phyloP scores from a whole-genome alignment of 2,888 invertebrate genomes.

The Strigamia crassipes region DNA sequence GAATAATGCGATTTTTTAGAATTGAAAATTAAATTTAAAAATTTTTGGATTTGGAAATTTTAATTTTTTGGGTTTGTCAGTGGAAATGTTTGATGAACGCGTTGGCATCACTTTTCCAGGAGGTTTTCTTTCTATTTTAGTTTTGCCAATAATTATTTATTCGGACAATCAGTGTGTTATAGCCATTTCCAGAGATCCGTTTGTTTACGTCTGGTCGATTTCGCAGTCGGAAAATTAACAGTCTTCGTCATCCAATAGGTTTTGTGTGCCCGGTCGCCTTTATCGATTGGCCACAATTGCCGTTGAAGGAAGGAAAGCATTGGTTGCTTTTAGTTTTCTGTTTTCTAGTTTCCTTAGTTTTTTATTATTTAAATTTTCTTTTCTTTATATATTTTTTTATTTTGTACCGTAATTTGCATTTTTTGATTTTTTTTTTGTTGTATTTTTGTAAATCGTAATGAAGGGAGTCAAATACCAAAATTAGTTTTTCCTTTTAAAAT shows the following conservation, averaged over 20 bases:
- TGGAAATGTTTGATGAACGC: neutral
- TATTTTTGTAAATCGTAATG: neutral
- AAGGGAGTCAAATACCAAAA: neutral
- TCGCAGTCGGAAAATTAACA: conserved; percentile 26
- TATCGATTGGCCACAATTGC: conserved; percentile 35
- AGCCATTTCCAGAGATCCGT: too few relatives aligned
- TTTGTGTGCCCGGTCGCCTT: conserved; percentile 35
- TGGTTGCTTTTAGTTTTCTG: neutral
- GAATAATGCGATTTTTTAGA: too few relatives aligned
- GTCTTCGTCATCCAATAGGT: conserved; percentile 26
- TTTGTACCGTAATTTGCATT: neutral
- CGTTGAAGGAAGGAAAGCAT: neutral
- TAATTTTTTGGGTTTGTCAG: neutral
- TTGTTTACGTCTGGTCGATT: conserved; percentile 21
- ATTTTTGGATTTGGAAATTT: too few relatives aligned
- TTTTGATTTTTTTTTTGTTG: neutral
- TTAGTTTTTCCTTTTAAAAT: conserved; percentile 19
- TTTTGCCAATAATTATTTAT: too few relatives aligned
- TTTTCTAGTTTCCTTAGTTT: neutral
- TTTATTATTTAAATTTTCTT: neutral
- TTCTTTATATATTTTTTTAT: too few relatives aligned
- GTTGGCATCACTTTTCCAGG: too few relatives aligned
- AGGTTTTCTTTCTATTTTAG: too few relatives aligned
- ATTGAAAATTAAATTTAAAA: too few relatives aligned
- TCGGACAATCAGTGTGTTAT: too few relatives aligned